These are phyloP conservation scores for Dunckerocampus dactyliophorus DNA, from an alignment of 2,113 vertebrate species.

Conservation along the genomic window DNA sequence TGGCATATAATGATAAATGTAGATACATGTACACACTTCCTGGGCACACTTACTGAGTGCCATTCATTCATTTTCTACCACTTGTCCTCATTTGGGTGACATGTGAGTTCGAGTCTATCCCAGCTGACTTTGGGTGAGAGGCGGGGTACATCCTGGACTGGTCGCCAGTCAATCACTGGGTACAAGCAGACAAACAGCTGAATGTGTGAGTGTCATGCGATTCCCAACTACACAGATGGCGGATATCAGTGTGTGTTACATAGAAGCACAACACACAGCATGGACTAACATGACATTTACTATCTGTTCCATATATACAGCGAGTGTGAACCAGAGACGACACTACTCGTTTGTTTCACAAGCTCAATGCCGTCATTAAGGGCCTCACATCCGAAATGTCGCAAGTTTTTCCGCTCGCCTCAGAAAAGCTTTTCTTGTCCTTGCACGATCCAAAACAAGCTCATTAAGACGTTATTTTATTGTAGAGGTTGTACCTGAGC, in stretches of 20 bases:
- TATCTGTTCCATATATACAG: constrained; percentile 4
- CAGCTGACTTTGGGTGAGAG: too few relatives aligned
- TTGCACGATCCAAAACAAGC: constrained; percentile 19
- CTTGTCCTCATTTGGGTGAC: too few relatives aligned
- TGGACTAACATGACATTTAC: constrained; percentile 5
- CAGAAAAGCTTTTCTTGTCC: constrained; percentile 20
- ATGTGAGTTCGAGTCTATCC: too few relatives aligned
- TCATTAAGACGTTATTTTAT: constrained; percentile 14
- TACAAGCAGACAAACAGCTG: not conserved
- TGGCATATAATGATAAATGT: not conserved
- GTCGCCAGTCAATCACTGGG: too few relatives aligned
- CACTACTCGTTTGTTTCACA: constrained; percentile 12
- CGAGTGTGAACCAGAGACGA: not conserved
- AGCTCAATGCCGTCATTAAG: constrained; percentile 10
- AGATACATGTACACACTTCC: not conserved
- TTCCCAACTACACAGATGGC: not conserved
- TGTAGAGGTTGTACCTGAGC: constrained; percentile 19
- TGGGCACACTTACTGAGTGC: not conserved
- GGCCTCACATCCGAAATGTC: not conserved
- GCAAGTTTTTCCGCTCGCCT: constrained; percentile 1
- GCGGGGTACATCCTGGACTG: too few relatives aligned
- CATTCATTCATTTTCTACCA: too few relatives aligned
- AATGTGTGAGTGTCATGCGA: not conserved
- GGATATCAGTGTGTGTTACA: not conserved
- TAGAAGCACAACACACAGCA: not conserved